Conservation (phyloP, 1,140 invertebrate genomes). For the Sinella curviseta region DNA sequence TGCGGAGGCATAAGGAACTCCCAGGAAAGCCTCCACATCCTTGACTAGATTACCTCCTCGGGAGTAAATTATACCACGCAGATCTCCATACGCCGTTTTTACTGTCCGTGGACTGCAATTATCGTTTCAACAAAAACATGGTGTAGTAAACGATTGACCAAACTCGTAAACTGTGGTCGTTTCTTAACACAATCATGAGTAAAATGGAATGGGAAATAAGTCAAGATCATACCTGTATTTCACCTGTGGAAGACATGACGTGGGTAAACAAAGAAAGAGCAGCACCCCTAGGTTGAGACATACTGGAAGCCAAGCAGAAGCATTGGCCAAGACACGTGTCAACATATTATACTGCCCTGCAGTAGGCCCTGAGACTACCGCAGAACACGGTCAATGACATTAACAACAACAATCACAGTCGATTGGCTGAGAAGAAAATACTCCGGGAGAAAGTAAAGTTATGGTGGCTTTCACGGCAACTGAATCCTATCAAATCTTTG, state of each 20-base stretch:
- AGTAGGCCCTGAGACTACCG: conserved; percentile 9
- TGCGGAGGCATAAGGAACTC: conserved; percentile 63
- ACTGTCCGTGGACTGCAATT: conserved; percentile 43
- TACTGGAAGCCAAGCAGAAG: conserved; percentile 45
- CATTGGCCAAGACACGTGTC: conserved; percentile 38
- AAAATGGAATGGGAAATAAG: conserved; percentile 16
- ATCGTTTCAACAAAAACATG: not conserved
- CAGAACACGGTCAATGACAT: conserved; percentile 24
- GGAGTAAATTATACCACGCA: conserved; percentile 45
- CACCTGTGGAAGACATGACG: conserved; percentile 47
- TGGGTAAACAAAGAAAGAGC: conserved; percentile 35
- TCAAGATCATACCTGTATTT: conserved; percentile 44
- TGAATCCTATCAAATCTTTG: not conserved
- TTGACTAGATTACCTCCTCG: conserved; percentile 37
- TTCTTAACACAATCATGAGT: not conserved
- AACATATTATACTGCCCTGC: conserved; percentile 24
- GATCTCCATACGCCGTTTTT: conserved; percentile 47
- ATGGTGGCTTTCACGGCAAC: not conserved
- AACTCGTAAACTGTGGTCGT: not conserved
- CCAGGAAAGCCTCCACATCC: conserved; percentile 56
- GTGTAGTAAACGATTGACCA: no score
- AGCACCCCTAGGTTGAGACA: conserved; percentile 43
- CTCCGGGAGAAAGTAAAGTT: not conserved
- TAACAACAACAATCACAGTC: conserved; percentile 16
- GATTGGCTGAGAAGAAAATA: not conserved